Conservation (phyloP, 2,888 invertebrate species). For the Abscondita cerata region DNA sequence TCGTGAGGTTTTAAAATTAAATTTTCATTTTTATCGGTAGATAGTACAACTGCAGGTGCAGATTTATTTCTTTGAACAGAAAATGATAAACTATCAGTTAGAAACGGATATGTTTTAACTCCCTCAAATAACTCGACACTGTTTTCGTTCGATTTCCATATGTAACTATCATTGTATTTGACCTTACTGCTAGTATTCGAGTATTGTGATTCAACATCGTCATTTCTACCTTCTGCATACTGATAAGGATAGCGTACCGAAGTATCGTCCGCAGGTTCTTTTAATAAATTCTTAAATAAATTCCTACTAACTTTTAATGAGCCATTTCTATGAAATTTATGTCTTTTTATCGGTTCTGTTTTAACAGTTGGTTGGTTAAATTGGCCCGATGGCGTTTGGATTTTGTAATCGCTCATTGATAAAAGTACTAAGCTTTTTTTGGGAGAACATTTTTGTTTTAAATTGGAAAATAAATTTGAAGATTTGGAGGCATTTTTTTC, state of each 20-base stretch:
- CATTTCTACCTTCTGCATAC: constrained; percentile 49
- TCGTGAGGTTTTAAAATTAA: not conserved
- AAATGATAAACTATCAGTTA: constrained; percentile 13
- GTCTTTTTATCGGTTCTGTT: constrained; percentile 40
- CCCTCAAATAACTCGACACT: constrained; percentile 23
- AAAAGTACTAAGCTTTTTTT: constrained; percentile 39
- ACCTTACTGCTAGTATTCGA: constrained; percentile 45
- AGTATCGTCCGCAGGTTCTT: constrained; percentile 12
- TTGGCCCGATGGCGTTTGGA: constrained; percentile 29
- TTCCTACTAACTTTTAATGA: constrained; percentile 39
- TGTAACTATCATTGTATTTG: constrained; percentile 43
- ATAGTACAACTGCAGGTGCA: constrained; percentile 46
- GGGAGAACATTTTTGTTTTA: constrained; percentile 56
- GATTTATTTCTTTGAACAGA: constrained; percentile 36
- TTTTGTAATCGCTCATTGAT: constrained; percentile 2
- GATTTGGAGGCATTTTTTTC: constrained; percentile 56
- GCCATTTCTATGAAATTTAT: constrained; percentile 36
- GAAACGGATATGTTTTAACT: constrained; percentile 24
- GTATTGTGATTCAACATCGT: constrained; percentile 41
- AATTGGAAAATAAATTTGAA: constrained; percentile 53
- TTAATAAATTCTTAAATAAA: constrained; percentile 27
- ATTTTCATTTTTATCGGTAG: constrained; percentile 1
- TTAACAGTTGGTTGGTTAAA: constrained; percentile 33
- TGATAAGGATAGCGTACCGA: constrained; percentile 44
- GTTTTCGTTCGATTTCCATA: constrained; percentile 33